Base-by-base conservation (phyloP, 2,113 vertebrate species). In the Neolamprologus modestus region DNA sequence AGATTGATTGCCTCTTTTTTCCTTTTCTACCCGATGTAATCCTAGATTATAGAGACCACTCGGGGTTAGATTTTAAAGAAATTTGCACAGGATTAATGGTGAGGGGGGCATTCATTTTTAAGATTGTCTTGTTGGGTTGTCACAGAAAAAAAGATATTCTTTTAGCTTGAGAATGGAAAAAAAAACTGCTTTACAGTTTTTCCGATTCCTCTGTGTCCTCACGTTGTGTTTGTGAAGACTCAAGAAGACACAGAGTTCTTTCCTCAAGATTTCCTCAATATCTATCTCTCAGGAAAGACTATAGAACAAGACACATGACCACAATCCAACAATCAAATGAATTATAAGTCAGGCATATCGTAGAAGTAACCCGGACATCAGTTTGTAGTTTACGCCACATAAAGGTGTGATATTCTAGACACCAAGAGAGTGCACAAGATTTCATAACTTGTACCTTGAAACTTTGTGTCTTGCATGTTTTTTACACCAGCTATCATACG, bases 1-100 rank as follows among this genome's bases (percentile, higher is more conserved):
- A 96, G 95, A 96, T 95, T 94, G 95, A 97, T 96, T 89, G 93
- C 95, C 94, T 94, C 94, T 93, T 96, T 78, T 95, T 90, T 92
- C 78, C 93, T 93, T 93, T 91, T 90, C 91, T 93, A 88, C 81
- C 83, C 85, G 81, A 92, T 93, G 94, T 96, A 97, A 96, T 96
- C 95, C 94, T 91, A 95, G 95, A 96, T 96, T 97, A 95, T 95
- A 92, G 91, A 94, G 90, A 95, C 84, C 76, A 93, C 89, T 92
- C 68, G 84, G 92, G 91, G 91, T 94, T 93, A 89, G 90, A 95
- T 95, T 96, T 96, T 93, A 89, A 93, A 91, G 88, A 93, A 94
- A 96, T 96, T 87, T 94, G 89, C 82, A 89, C 61, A 91, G 88
- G 91, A 92, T 96, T 95, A 90, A 90, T 88, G 90, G 78, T 71